Evolutionary conservation across 2,797 vertebrate species (phyloP), one percentile per base, ranked within the genome.

Genomic region (Phrynocephalus guinanensis): DNA sequence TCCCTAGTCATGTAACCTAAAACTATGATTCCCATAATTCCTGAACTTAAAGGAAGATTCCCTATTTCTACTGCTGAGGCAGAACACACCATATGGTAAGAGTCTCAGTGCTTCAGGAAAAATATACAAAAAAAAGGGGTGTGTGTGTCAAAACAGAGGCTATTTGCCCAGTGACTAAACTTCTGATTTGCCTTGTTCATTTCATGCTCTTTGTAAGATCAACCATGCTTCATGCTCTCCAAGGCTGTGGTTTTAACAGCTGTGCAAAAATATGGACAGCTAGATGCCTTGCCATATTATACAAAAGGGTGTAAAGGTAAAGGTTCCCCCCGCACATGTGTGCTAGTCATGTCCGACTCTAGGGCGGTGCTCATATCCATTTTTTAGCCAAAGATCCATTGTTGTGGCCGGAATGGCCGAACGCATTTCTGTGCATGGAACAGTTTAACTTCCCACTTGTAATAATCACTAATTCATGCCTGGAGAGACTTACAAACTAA

Each of bases 401-500:
- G 38, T 44, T 44, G 38, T 44, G 3, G 38, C 38, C 38, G 38
- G 38, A 44, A 44, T 44, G 38, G 38, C 38, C 38, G 38, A 44
- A 44, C 38, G 0, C 38, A 44, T 44, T 44, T 44, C 38, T 44
- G 38, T 44, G 38, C 38, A 44, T 44, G 38, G 38, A 44, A 44
- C 38, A 44, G 38, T 44, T 44, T 44, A 44, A 44, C 38, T 44
- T 44, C 38, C 38, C 38, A 44, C 38, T 44, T 75, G 71, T 88
- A 72, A 81, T 88, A 92, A 50, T 83, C 89, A 82, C 68, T 52
- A 86, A 48, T 90, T 73, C 79, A 81, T 75, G 52, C 38, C 73
- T 70, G 20, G 77, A 80, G 63, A 85, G 70, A 48, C 83, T 88
- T 92, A 87, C 66, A 90, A 91, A 90, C 86, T 84, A 89, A 83